phyloP scores from a whole-genome alignment of 1,140 invertebrate species.

The Stratiolaelaps scimitus region DNA sequence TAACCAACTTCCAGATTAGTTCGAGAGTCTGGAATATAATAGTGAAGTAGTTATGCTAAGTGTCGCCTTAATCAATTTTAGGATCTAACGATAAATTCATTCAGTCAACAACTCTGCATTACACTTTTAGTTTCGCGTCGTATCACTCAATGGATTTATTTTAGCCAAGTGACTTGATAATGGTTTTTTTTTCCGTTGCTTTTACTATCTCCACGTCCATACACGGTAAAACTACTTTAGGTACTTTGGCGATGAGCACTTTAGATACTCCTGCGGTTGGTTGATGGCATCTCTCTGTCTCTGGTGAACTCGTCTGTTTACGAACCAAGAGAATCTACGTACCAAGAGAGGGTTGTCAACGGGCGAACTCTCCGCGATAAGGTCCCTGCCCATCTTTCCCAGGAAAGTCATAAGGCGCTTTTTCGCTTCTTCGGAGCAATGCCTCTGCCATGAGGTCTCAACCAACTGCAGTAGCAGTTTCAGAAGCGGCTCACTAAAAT shows the following conservation, averaged over 20 bases:
- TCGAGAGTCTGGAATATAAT: conserved; percentile 42
- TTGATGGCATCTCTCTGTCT: too few species aligned
- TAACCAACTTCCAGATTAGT: conserved; percentile 46
- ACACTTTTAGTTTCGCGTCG: too few species aligned
- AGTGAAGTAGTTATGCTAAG: too few species aligned
- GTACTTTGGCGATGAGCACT: conserved; percentile 20
- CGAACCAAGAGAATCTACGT: too few species aligned
- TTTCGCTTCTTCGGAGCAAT: conserved; percentile 43
- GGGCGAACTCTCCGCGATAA: conserved; percentile 34
- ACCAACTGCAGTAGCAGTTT: conserved; percentile 45
- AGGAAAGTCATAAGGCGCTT: conserved; percentile 46
- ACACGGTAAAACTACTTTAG: not conserved
- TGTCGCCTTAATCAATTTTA: too few species aligned
- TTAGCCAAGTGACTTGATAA: too few species aligned
- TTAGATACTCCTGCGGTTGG: not conserved
- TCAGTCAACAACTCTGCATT: too few species aligned
- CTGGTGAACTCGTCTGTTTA: too few species aligned
- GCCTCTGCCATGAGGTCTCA: conserved; percentile 45
- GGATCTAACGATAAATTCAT: too few species aligned
- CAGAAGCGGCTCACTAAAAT: conserved; percentile 45
- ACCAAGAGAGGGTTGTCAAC: conserved; percentile 22
- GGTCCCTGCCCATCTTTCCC: conserved; percentile 47
- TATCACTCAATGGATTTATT: too few species aligned
- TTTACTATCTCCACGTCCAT: not conserved
- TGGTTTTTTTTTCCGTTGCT: too few species aligned